phyloP scores from a whole-genome alignment of 2,888 invertebrate genomes.

The Ophraella communa region DNA sequence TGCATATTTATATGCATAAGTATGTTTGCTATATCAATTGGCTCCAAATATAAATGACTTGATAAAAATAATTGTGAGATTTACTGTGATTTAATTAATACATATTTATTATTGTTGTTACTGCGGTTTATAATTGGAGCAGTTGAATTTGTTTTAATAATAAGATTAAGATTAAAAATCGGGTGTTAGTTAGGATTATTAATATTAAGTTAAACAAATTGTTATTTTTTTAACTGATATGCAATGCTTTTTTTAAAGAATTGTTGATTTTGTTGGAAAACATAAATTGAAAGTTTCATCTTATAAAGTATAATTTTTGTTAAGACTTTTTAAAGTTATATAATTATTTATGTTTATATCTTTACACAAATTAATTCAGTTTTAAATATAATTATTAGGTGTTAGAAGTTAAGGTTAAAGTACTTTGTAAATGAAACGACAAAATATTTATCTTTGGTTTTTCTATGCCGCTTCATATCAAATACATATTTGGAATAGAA shows the following conservation, averaged over 20 bases:
- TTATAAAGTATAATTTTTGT: no score
- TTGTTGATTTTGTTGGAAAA: background rate
- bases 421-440: no score
- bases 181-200: background rate
- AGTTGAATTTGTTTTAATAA: constrained; percentile 1
- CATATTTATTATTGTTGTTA: constrained; percentile 8
- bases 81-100: constrained; percentile 17
- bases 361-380: no score
- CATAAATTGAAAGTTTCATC: no score
- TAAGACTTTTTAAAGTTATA: no score
- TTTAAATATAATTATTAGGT: no score
- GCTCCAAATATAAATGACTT: constrained; percentile 16
- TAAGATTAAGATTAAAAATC: no score
- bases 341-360: no score
- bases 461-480: no score
- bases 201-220: background rate
- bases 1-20: background rate
- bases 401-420: no score
- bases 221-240: background rate
- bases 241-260: background rate
- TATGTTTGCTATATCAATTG: background rate
- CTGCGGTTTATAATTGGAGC: constrained; percentile 5
- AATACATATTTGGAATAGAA: no score
- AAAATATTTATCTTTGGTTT: no score
- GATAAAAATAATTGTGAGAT: constrained; percentile 1